Evolutionary conservation across 2,888 invertebrate species (phyloP).

Genomic region (Cephus sareptanus): DNA sequence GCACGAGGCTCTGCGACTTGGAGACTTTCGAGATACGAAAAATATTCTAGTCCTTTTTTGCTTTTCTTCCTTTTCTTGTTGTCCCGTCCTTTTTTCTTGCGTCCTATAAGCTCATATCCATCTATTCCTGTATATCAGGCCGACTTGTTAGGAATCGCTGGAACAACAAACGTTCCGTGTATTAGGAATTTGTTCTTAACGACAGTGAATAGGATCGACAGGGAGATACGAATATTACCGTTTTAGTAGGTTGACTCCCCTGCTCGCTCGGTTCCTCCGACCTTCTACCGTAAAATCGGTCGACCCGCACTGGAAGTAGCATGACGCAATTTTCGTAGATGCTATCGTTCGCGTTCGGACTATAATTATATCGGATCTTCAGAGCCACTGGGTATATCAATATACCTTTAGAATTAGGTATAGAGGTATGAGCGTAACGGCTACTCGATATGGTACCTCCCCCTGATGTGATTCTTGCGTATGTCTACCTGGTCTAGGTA

Average conservation of each 20-base stretch:
- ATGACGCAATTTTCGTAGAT: conserved; percentile 44
- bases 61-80: neutral
- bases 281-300: neutral
- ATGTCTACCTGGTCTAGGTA: conserved; percentile 22
- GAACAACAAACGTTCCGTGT: neutral
- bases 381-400: conserved; percentile 51
- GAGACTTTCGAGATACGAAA: neutral
- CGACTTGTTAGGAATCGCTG: neutral
- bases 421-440: neutral
- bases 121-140: neutral
- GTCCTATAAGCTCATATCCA: too few species aligned
- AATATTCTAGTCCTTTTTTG: neutral
- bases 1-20: neutral
- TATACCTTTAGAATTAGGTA: neutral
- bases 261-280: neutral
- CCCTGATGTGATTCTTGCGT: neutral
- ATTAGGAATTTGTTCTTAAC: neutral
- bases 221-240: neutral
- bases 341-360: conserved; percentile 43
- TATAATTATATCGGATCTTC: conserved; percentile 58
- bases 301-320: conserved; percentile 13
- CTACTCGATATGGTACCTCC: neutral
- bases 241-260: neutral
- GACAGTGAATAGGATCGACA: neutral
- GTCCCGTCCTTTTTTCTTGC: neutral